Base-by-base conservation (phyloP, 2,113 vertebrate genomes). In the Elephas maximus region DNA sequence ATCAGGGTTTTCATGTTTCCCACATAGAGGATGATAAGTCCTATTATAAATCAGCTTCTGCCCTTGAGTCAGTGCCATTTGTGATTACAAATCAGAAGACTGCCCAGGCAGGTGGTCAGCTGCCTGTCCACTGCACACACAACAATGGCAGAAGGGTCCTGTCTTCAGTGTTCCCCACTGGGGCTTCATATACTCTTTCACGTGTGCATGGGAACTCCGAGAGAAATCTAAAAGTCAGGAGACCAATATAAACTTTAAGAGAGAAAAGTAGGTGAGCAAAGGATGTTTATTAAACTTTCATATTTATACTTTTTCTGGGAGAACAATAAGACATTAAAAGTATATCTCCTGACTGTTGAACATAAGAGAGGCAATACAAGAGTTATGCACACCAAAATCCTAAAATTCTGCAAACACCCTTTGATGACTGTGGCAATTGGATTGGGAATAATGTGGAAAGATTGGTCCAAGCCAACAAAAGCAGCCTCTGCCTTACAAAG, bases 291-390 rank as follows among this genome's bases (percentile, higher is more conserved):
- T 67, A 33, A 91, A 74, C 15, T 79, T 71, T 48, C 57, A 89
- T 1, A 8, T 82, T 53, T 86, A 79, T 48, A 20, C 69, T 60
- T 63, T 63, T 23, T 24, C 80, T 65, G 2, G 53, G 53, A 71
- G 60, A 95, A 92, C 7, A 41, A 23, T 69, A 48, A 94, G 45
- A 81, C 41, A 78, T 69, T 92, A 65, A 93, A 92, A 89, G 37
- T 74, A 30, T 0, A 77, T 62, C 21, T 83, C 67, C 57, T 94
- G 74, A 63, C 51, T 88, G 71, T 2, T 63, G 7, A 15, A 77
- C 60, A 48, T 77, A 23, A 93, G 78, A 91, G n/a, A 91, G 33
- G 33, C 45, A 88, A 84, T 30, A 48, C 12, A 90, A 93, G 57
- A 84, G 45, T 65, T 51, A 83, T 6, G 41, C 77, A 95, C 77